Base-by-base conservation (phyloP, 1,140 invertebrate species). In the Alviniconcha marisindica region DNA sequence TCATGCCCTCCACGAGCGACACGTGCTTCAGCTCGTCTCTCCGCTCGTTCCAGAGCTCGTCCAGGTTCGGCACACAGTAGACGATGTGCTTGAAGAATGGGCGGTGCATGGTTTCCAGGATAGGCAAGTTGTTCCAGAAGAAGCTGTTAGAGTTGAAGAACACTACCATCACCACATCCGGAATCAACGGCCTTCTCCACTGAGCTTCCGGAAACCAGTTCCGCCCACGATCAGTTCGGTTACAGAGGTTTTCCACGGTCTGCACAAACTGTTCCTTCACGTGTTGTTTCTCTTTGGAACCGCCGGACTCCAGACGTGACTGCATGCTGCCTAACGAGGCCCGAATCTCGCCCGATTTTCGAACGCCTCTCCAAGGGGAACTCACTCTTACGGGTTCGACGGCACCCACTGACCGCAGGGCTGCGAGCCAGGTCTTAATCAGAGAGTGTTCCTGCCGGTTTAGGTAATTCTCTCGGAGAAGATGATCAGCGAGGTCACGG, bases 61-160 rank as follows among this genome's bases (percentile, higher is more conserved):
- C 66, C 66, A 71, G 15, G 66, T 33, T 36, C 5, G 66, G 31
- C 66, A 71, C 31, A 36, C 36, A 40, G 66, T 71, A 71, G 66
- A 71, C 7, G 31, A 40, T 71, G 31, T 33, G 66, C 10, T n/a
- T 71, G 56, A 80, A 80, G 38, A 66, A 80, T 15, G 78, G 78
- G 33, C 78, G 33, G 60, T 80, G 78, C 54, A 66, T 66, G 36
- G 56, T 44, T 28, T 80, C 77, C 38, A 60, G 15, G 38, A 60
- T 44, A 15, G 78, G 78, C 21, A 80, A 60, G 38, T 80, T 80
- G 40, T 66, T 42, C 60, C 56, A 66, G 38, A 80, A 66, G 60
- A 66, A 80, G 15, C n/a, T 31, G 78, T 80, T 80, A 33, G 31
- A 80, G 78, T 80, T 80, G 78, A 80, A 80, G 36, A 80, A 56